Evolutionary conservation across 2,797 vertebrate species (phyloP).

Genomic region (Centropyge bicolor): DNA sequence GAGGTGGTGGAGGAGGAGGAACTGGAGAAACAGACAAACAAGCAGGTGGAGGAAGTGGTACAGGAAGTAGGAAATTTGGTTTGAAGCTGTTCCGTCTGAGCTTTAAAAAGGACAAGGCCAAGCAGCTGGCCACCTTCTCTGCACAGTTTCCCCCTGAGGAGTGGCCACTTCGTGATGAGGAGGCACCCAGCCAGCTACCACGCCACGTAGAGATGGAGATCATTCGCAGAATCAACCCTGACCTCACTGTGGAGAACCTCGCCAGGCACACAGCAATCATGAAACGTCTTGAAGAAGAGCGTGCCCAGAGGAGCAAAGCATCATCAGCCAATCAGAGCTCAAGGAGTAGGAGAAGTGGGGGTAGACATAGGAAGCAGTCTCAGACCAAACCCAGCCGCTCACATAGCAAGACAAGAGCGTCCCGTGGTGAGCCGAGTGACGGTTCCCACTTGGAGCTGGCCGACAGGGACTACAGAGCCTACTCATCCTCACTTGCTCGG

Average conservation of each 20-base stretch:
- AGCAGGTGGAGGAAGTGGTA: constrained; percentile 90
- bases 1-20: constrained; percentile 74
- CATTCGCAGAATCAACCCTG: constrained; percentile 97
- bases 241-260: constrained; percentile 97
- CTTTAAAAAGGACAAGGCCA: constrained; percentile 98
- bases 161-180: constrained; percentile 96
- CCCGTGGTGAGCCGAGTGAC: constrained; percentile 91
- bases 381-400: constrained; percentile 92
- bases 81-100: constrained; percentile 97
- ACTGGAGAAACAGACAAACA: constrained; percentile 79
- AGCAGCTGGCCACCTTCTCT: constrained; percentile 96
- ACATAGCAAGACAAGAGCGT: constrained; percentile 94
- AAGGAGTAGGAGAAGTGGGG: constrained; percentile 93
- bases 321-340: constrained; percentile 96
- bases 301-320: constrained; percentile 94
- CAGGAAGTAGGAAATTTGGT: constrained; percentile 92
- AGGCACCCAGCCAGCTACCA: constrained; percentile 92
- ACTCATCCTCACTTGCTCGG: constrained; percentile 91
- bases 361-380: constrained; percentile 92
- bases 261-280: constrained; percentile 97
- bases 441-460: constrained; percentile 90
- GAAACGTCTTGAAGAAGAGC: constrained; percentile 98
- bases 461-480: constrained; percentile 93
- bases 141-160: constrained; percentile 98
- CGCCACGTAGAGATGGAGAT: constrained; percentile 98